Evolutionary conservation across 2,113 vertebrate genomes (phyloP).

Genomic region (Falco punctatus): DNA sequence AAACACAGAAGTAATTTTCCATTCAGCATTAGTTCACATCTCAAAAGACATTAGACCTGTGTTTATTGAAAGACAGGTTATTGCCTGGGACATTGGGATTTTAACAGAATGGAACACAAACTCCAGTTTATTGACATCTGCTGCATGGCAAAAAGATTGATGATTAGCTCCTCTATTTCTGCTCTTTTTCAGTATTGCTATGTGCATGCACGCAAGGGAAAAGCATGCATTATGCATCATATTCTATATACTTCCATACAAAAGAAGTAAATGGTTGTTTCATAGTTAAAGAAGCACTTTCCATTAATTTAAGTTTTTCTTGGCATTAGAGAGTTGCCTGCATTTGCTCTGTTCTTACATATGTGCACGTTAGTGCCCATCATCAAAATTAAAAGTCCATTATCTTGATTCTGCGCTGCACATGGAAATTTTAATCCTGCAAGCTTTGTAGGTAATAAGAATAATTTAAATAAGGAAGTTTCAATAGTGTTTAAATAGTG

Average conservation of each 20-base stretch:
- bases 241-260: background rate
- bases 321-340: background rate
- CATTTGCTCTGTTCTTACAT: background rate
- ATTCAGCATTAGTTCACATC: conserved; percentile 30
- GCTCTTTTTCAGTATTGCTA: background rate
- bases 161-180: conserved; percentile 13
- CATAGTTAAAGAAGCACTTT: background rate
- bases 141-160: conserved; percentile 41
- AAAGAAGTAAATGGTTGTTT: conserved; percentile 3
- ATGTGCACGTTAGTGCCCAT: background rate
- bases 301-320: conserved; percentile 14
- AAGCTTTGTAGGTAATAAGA: background rate
- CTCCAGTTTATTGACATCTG: conserved; percentile 59
- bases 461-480: background rate
- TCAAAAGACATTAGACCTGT: conserved; percentile 31
- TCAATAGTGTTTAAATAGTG: background rate
- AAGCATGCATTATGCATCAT: conserved; percentile 24
- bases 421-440: background rate
- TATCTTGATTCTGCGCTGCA: background rate
- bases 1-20: conserved; percentile 50
- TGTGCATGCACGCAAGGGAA: background rate
- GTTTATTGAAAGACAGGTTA: conserved; percentile 50
- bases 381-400: conserved; percentile 39
- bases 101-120: conserved; percentile 54
- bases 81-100: conserved; percentile 59